These are phyloP conservation scores for Mechanitis messenoides DNA, from an alignment of 2,888 invertebrate species.

Conservation along the genomic window DNA sequence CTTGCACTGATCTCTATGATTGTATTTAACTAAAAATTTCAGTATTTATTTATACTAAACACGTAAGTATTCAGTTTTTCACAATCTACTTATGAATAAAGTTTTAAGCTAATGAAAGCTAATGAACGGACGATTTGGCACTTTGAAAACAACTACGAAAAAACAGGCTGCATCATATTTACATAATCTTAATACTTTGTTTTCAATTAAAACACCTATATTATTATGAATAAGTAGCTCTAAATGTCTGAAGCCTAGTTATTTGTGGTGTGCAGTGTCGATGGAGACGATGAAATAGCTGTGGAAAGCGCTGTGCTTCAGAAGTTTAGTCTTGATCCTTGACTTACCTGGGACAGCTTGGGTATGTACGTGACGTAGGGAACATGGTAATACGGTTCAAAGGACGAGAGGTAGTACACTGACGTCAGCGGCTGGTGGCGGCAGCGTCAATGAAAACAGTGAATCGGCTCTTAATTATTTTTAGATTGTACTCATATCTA, in stretches of 20 bases:
- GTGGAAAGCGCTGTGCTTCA: slow-evolving; percentile 22
- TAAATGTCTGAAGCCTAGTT: not conserved
- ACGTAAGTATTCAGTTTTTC: too few relatives aligned
- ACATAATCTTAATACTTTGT: not conserved
- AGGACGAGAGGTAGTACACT: slow-evolving; percentile 62
- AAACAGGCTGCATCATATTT: not conserved
- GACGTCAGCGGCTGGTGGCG: slow-evolving; percentile 63
- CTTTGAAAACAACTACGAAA: too few relatives aligned
- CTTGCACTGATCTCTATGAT: too few relatives aligned
- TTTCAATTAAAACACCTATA: too few relatives aligned
- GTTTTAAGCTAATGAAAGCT: too few relatives aligned
- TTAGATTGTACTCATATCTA: not conserved
- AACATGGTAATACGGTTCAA: slow-evolving; percentile 59
- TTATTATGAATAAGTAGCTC: not conserved
- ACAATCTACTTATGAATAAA: too few relatives aligned
- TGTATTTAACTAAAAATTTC: too few relatives aligned
- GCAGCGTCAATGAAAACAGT: slow-evolving; percentile 35
- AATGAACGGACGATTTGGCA: too few relatives aligned
- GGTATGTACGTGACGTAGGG: slow-evolving; percentile 66
- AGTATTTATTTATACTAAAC: too few relatives aligned
- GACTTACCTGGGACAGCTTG: slow-evolving; percentile 67
- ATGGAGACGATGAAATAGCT: slow-evolving; percentile 7
- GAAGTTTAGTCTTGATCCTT: slow-evolving; percentile 16
- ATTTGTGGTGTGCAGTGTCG: slow-evolving; percentile 6
- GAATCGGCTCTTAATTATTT: slow-evolving; percentile 1